Base-by-base conservation (phyloP, 2,888 invertebrate species). In the Plebejus argus region DNA sequence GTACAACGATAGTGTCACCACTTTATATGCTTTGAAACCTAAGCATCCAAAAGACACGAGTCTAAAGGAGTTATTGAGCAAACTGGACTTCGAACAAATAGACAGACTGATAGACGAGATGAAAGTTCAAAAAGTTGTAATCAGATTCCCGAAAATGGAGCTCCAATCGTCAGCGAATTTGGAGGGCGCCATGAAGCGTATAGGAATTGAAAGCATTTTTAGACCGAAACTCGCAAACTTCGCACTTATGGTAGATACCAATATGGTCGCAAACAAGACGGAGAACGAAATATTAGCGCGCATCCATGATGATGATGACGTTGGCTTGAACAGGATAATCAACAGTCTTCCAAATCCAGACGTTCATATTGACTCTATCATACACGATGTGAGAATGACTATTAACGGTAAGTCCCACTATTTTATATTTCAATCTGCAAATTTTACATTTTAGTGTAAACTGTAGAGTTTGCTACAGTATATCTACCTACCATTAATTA, bases 101-200 rank as follows among this genome's bases (percentile, higher is more conserved):
- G 91, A 95, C 33, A 81, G 84, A 0, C 81, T 96, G 56, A 95
- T 95, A 20, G 85, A 84, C 18, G 89, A 89, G 76, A 94, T 95
- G 84, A 86, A 83, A 1, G 88, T 88, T 45, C 90, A 90, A 7
- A 90, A 94, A 7, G 93, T 95, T 39, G 89, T 96, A 2, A 86
- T 96, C 0, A 91, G 95, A 53, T 93, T 96, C 56, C 97, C 97
- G 0, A 96, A 96, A 86, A 96, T 98, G 96, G 95, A 96, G 82
- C 88, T 98, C 1, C 94, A 95, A 79, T 95, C 93, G 74, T 95
- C 93, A 0, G 83, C 95, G 3, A 93, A 95, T 81, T 86, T 97
- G 70, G 95, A 94, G 78, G 80, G 90, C 0, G 83, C 95, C 0
- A 88, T 97, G 4, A 87, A 94, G 80, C 84, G 87, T 3, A 85